Evolutionary conservation across 2,113 vertebrate species (phyloP), one percentile per base, ranked within the genome.

Genomic region (Aepyceros melampus): DNA sequence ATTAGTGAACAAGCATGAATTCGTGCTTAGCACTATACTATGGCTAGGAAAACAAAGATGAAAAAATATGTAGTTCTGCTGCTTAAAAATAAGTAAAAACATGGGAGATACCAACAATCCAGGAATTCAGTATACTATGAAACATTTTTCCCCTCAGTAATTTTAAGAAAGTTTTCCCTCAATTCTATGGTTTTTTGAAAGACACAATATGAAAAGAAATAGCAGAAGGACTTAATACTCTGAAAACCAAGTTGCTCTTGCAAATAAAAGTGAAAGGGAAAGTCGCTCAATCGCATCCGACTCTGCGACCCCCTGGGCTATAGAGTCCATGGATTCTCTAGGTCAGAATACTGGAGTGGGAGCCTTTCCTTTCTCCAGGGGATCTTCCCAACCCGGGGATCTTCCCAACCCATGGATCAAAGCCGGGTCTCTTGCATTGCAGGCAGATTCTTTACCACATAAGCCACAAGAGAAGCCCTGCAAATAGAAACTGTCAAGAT

Each of bases 211-310:
- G 43, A 83, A 33, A 62, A 13, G 64, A 84, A 92, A 90, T 40
- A 36, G 7, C n/a, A 40, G 27, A 60, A 55, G 13, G 3, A 31
- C 67, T 82, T 76, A 27, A 84, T 87, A 49, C 19, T 92, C 51
- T 64, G 74, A 92, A 96, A 92, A 83, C 5, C 5, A 79, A 23
- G 21, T 49, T 83, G 21, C 0, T 92, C 31, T 79, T 97, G 16
- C 2, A 36, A 47, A 85, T 67, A 79, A 62, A 93, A 84, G 67
- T 74, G 19, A 71, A 71, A 36, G 19, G 11, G 10, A 71, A 71
- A 40, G 19, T 23, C 2, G 2, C 36, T 74, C 19, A 74, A 9
- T 74, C 5, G 0, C 13, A 19, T 71, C 67, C 0, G 0, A 74
- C 21, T 74, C 67, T 40, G n/a, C 3, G 36, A 74, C 36, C 21